These are phyloP conservation scores for Amphipyra berbera DNA, from an alignment of 2,888 invertebrate species.

Conservation along the genomic window DNA sequence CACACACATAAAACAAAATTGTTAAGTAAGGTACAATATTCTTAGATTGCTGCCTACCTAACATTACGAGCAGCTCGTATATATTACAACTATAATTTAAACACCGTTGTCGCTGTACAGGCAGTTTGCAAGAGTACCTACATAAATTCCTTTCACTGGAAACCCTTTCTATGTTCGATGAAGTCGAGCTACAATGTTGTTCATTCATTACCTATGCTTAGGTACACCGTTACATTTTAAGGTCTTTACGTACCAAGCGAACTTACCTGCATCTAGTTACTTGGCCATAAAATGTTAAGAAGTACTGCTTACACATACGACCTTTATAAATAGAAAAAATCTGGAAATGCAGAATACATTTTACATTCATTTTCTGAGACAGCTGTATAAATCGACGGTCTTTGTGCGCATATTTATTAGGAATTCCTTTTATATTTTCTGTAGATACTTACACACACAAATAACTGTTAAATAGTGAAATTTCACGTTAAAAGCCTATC, in stretches of 20 bases:
- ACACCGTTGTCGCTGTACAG: constrained; percentile 35
- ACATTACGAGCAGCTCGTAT: constrained; percentile 27
- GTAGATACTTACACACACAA: constrained; percentile 12
- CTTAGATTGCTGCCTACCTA: constrained; percentile 26
- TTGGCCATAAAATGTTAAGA: constrained; percentile 33
- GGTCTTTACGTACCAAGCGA: constrained; percentile 45
- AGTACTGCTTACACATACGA: constrained; percentile 30
- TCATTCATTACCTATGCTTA: constrained; percentile 57
- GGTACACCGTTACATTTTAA: constrained; percentile 57
- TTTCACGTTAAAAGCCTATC: constrained; percentile 46
- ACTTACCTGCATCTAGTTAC: constrained; percentile 47
- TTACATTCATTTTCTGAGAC: constrained; percentile 28
- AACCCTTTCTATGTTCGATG: constrained; percentile 61
- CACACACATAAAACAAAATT: constrained; percentile 28
- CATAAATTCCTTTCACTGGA: constrained; percentile 69
- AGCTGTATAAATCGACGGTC: constrained; percentile 10
- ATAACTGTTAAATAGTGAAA: constrained; percentile 25
- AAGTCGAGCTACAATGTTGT: constrained; percentile 57
- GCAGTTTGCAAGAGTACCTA: constrained; percentile 59
- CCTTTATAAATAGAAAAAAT: constrained; percentile 35
- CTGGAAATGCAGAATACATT: constrained; percentile 26
- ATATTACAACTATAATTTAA: constrained; percentile 54
- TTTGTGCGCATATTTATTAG: constrained; percentile 24
- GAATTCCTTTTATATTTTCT: constrained; percentile 41
- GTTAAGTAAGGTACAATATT: constrained; percentile 21